Evolutionary conservation across 1,140 invertebrate genomes (phyloP).

Genomic region (Apis laboriosa): DNA sequence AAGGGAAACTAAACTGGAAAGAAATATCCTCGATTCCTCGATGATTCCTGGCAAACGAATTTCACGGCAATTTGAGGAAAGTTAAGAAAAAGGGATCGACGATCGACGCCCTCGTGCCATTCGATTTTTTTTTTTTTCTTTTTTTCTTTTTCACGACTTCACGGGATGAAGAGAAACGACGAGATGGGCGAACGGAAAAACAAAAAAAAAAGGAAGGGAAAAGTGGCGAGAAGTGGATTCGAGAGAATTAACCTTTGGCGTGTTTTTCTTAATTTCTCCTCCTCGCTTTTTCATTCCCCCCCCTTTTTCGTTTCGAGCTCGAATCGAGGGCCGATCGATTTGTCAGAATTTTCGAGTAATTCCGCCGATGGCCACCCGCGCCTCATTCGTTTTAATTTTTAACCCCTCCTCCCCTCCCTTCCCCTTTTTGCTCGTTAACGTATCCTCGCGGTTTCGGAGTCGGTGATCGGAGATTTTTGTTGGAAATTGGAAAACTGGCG

Average conservation of each 20-base stretch:
- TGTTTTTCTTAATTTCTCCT: slow-evolving; percentile 52
- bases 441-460: slow-evolving; percentile 30
- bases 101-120: too few relatives aligned
- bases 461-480: not conserved
- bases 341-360: slow-evolving; percentile 60
- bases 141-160: not conserved
- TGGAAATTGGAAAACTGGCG: slow-evolving; percentile 16
- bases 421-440: slow-evolving; percentile 50
- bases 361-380: slow-evolving; percentile 9
- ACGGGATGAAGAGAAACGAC: not conserved
- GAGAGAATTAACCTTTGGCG: slow-evolving; percentile 23
- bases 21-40: too few relatives aligned
- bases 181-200: not conserved
- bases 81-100: too few relatives aligned
- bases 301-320: too few relatives aligned
- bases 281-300: not conserved
- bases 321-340: slow-evolving; percentile 53
- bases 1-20: too few relatives aligned
- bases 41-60: not conserved
- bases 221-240: not conserved
- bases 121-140: too few relatives aligned
- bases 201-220: not conserved
- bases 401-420: not conserved
- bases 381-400: slow-evolving; percentile 61
- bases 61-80: not conserved